A percentile compares a stretch with the other conserved stretches of the same genome.
phyloP scores from a whole-genome alignment of 2,888 invertebrate genomes.

The Gastracanthus pulcherrimus region DNA sequence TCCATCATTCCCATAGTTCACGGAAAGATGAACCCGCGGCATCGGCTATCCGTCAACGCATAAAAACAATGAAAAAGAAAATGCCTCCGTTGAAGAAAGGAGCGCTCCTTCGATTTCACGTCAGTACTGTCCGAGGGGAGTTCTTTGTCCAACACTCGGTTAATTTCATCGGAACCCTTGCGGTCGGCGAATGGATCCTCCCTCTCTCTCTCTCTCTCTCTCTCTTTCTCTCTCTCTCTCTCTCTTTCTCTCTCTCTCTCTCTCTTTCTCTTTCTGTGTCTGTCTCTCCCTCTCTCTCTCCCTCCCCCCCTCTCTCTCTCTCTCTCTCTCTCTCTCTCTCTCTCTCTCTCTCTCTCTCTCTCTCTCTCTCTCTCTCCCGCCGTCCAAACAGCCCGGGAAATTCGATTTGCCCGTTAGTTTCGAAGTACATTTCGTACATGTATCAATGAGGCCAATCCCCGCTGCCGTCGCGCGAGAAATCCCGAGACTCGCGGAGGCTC shows the following conservation, averaged over 20 bases:
- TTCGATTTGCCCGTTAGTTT: constrained; percentile 44
- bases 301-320: background rate
- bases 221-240: too few species aligned
- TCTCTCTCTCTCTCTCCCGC: background rate
- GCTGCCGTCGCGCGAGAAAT: constrained; percentile 5
- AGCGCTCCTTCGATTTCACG: too few species aligned
- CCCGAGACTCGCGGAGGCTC: constrained; percentile 10
- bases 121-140: too few species aligned
- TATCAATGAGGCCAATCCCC: constrained; percentile 42
- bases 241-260: background rate
- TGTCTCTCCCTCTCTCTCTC: background rate
- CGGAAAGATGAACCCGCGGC: too few species aligned
- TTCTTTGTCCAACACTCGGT: constrained; percentile 11
- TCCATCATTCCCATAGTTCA: too few species aligned
- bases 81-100: too few species aligned
- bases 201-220: too few species aligned
- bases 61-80: too few species aligned
- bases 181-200: background rate
- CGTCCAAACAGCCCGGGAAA: constrained; percentile 27
- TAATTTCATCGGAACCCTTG: constrained; percentile 20
- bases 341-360: background rate
- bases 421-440: constrained; percentile 40
- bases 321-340: background rate
- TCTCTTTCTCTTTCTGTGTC: background rate
- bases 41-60: too few species aligned